Conservation (phyloP, 1,140 invertebrate species). For the Araneus ventricosus region DNA sequence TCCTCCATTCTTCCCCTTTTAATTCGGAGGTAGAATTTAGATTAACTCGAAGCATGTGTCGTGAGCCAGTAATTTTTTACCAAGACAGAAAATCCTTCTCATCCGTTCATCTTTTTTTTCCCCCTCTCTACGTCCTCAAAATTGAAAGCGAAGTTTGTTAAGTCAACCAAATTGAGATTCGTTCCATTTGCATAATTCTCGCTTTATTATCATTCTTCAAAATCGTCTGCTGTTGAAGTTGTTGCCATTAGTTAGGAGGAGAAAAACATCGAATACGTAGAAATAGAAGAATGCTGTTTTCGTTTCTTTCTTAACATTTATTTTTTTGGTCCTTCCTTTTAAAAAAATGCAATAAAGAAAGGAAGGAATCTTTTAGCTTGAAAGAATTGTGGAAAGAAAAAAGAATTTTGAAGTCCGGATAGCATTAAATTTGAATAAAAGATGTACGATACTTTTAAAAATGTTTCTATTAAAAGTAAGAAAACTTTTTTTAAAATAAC, state of each 20-base stretch:
- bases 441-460: constrained; percentile 14
- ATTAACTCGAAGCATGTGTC: constrained; percentile 44
- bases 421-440: constrained; percentile 48
- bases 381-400: neutral
- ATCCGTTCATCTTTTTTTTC: neutral
- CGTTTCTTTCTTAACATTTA: neutral
- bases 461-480: constrained; percentile 20
- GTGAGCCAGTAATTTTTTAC: neutral
- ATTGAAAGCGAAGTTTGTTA: constrained; percentile 44
- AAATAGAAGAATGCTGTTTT: constrained; percentile 34
- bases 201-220: constrained; percentile 58
- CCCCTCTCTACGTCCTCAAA: neutral
- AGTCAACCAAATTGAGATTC: constrained; percentile 48
- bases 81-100: constrained; percentile 14
- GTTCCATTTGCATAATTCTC: constrained; percentile 55
- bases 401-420: neutral
- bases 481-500: neutral
- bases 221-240: constrained; percentile 45
- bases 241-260: constrained; percentile 46
- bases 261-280: neutral
- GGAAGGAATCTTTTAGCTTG: neutral
- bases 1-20: constrained; percentile 30
- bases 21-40: constrained; percentile 46
- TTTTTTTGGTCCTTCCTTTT: neutral
- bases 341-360: neutral